These are phyloP conservation scores for Jacana jacana DNA, from an alignment of 2,113 vertebrate genomes.

Conservation along the genomic window DNA sequence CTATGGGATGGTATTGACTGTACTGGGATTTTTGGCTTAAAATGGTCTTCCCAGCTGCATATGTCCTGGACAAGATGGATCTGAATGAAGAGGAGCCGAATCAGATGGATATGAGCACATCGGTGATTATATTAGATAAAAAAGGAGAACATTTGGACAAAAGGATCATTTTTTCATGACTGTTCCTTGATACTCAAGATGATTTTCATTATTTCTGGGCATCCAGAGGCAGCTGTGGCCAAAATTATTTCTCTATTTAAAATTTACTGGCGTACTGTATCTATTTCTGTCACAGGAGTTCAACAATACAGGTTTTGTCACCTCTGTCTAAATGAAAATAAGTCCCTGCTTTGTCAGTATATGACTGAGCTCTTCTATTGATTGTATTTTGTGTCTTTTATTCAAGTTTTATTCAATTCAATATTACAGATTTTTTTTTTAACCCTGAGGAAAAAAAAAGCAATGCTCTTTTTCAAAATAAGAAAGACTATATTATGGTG, in stretches of 20 bases:
- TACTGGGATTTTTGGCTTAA: neutral
- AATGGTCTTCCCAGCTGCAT: neutral
- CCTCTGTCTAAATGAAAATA: neutral
- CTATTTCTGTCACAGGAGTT: neutral
- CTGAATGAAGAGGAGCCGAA: neutral
- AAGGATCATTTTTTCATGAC: neutral
- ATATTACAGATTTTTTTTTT: neutral
- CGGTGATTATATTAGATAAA: neutral
- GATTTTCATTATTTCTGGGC: neutral
- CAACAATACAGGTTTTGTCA: neutral
- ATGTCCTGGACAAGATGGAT: neutral
- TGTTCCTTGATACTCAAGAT: neutral
- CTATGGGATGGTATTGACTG: neutral
- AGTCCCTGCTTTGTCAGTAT: neutral
- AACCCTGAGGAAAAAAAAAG: neutral
- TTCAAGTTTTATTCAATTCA: neutral
- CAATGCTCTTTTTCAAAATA: neutral
- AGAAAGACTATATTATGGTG: neutral
- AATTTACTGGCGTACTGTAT: neutral
- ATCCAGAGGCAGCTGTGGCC: neutral
- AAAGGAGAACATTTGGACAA: neutral
- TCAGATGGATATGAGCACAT: neutral
- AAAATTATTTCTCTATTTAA: neutral
- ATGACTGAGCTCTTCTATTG: neutral
- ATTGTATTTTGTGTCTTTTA: neutral